phyloP scores from a whole-genome alignment of 2,113 vertebrate genomes.

The Lipotes vexillifer region DNA sequence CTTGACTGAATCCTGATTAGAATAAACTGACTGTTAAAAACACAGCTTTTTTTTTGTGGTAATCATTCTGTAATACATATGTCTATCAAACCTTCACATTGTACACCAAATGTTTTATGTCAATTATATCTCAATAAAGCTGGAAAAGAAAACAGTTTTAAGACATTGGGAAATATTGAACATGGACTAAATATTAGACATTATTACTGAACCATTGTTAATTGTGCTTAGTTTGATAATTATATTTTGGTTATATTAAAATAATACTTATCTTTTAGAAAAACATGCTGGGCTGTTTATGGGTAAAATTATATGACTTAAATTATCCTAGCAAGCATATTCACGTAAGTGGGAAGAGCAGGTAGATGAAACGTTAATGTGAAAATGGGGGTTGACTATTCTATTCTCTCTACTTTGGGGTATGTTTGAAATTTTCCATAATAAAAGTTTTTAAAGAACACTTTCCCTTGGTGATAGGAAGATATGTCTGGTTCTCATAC shows the following conservation, averaged over 20 bases:
- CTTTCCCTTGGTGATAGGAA: neutral
- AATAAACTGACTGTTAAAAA: neutral
- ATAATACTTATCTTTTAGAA: neutral
- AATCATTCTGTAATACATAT: neutral
- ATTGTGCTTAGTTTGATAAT: slow-evolving; percentile 30
- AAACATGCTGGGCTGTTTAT: neutral
- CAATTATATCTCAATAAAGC: neutral
- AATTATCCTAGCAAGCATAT: slow-evolving; percentile 28
- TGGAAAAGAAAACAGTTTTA: neutral
- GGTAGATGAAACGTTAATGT: neutral
- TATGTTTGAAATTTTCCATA: slow-evolving; percentile 6
- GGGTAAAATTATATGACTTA: slow-evolving; percentile 5
- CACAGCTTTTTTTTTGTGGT: neutral
- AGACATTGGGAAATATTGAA: neutral
- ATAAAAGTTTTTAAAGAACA: neutral
- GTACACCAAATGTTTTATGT: neutral
- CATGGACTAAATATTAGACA: neutral
- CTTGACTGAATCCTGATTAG: neutral
- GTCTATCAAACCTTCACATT: neutral
- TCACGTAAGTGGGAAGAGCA: neutral
- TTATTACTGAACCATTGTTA: neutral
- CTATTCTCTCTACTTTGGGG: neutral
- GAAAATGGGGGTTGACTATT: neutral
- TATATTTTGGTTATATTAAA: slow-evolving; percentile 44
- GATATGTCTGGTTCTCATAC: neutral